phyloP scores from a whole-genome alignment of 2,888 invertebrate species.

The Chirona hameri region DNA sequence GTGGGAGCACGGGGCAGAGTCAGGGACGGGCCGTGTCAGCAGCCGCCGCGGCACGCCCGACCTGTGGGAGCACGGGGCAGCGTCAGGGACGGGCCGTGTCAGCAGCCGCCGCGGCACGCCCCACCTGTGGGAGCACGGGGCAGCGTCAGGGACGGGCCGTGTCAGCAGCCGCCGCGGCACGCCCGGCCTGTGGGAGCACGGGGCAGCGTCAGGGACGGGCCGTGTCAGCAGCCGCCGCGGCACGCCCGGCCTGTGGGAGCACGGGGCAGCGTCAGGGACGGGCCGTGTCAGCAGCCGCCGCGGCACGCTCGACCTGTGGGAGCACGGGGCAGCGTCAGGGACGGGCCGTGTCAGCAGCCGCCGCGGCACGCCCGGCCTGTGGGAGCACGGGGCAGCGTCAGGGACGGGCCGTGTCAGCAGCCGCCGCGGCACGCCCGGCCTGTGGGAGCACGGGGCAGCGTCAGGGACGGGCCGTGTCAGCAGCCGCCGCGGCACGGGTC shows the following conservation, averaged over 20 bases:
- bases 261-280: too few relatives aligned
- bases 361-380: background rate
- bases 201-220: too few relatives aligned
- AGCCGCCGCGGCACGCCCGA: background rate
- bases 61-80: background rate
- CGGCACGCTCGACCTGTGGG: background rate
- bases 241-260: background rate
- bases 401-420: background rate
- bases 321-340: too few relatives aligned
- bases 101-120: background rate
- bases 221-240: background rate
- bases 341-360: background rate
- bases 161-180: background rate
- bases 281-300: background rate
- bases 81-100: too few relatives aligned
- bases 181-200: background rate
- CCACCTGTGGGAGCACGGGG: background rate
- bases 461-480: too few relatives aligned
- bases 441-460: background rate
- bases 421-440: background rate
- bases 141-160: too few relatives aligned
- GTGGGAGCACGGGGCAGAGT: background rate
- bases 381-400: too few relatives aligned
- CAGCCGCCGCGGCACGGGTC: too few relatives aligned
- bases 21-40: too few relatives aligned